phyloP scores from a whole-genome alignment of 2,113 vertebrate genomes.

The Scatophagus argus region DNA sequence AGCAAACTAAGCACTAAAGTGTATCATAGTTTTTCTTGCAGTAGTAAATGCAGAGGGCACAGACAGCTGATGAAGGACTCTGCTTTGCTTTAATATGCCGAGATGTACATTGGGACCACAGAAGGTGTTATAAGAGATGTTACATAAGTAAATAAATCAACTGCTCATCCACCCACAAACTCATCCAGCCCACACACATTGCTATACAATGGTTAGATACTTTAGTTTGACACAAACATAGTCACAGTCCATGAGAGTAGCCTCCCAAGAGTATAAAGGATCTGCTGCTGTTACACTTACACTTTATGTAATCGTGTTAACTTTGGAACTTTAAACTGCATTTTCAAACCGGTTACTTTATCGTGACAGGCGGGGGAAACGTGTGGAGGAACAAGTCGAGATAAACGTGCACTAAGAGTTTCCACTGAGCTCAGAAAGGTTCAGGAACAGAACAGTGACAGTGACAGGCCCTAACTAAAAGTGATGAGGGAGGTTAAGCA shows the following conservation, averaged over 20 bases:
- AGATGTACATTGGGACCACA: constrained; percentile 37
- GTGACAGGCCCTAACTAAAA: not conserved
- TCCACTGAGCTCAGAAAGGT: not conserved
- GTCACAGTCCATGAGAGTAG: not conserved
- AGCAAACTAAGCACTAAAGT: constrained; percentile 39
- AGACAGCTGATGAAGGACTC: constrained; percentile 33
- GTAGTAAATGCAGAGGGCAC: constrained; percentile 19
- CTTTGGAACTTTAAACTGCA: not conserved
- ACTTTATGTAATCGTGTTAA: not conserved
- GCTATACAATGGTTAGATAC: constrained; percentile 39
- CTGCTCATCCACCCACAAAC: constrained; percentile 56
- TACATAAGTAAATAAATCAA: constrained; percentile 68
- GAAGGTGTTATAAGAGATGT: constrained; percentile 45
- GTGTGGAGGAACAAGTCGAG: not conserved
- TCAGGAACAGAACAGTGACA: not conserved
- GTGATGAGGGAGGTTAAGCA: not conserved
- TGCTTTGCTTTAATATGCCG: constrained; percentile 24
- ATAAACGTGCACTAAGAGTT: not conserved
- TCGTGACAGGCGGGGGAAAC: not conserved
- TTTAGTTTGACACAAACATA: constrained; percentile 25
- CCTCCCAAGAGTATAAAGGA: constrained; percentile 14
- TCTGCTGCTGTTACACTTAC: not conserved
- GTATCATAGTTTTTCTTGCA: constrained; percentile 15
- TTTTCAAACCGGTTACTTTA: constrained; percentile 1
- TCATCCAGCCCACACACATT: constrained; percentile 55